Percentiles rank a stretch among this genome's conserved stretches.
These are phyloP conservation scores for Pangasius krempfi DNA, from an alignment of 2,797 vertebrate species.

Conservation along the genomic window DNA sequence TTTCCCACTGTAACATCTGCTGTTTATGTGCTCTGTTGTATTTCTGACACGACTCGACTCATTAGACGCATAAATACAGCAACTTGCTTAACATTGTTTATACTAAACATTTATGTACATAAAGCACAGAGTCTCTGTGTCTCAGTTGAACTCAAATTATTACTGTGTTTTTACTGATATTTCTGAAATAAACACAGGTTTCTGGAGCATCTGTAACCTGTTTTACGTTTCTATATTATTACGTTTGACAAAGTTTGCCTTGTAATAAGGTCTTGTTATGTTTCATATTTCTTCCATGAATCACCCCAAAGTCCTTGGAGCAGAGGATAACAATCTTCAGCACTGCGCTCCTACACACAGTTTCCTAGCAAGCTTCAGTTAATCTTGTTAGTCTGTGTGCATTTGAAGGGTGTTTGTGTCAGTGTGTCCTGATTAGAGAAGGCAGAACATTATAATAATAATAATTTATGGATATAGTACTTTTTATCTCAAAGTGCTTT, in stretches of 20 bases:
- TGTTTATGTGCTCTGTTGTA: not conserved
- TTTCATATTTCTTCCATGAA: constrained; percentile 62
- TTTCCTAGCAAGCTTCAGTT: constrained; percentile 70
- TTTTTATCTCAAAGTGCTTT: not conserved
- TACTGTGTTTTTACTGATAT: not conserved
- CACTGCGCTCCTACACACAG: constrained; percentile 68
- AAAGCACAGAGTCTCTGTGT: not conserved
- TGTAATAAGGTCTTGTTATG: constrained; percentile 30
- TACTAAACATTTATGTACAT: not conserved
- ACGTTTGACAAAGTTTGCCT: not conserved
- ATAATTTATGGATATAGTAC: not conserved
- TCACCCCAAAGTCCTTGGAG: constrained; percentile 69
- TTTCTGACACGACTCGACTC: not conserved
- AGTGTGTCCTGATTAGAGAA: constrained; percentile 72
- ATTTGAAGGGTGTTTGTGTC: constrained; percentile 71
- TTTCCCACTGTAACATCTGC: not conserved
- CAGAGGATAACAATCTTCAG: constrained; percentile 68
- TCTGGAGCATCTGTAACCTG: not conserved
- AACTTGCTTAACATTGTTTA: not conserved
- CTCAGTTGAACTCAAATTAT: not conserved
- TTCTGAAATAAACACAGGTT: not conserved
- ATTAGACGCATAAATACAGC: not conserved
- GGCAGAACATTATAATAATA: constrained; percentile 26
- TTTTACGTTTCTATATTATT: not conserved
- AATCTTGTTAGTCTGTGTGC: constrained; percentile 72